Evolutionary conservation across 2,797 vertebrate genomes (phyloP), one percentile per base, ranked within the genome.

Genomic region (Chiloscyllium punctatum): DNA sequence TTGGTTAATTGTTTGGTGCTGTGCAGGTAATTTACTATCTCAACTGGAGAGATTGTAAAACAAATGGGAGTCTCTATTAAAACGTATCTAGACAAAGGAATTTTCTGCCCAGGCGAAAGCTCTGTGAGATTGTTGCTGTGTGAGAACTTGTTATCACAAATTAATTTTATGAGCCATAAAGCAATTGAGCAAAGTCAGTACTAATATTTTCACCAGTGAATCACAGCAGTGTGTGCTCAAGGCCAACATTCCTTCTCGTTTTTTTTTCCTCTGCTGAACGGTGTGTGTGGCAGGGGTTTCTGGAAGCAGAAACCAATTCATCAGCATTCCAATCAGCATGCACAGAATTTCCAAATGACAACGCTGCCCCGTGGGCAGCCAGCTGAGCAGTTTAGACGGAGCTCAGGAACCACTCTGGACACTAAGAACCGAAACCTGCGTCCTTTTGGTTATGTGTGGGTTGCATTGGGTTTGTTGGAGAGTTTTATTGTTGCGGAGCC

Each of bases 31-130:
- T 74, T 77, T n/a, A 74, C 90, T 37, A 92, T 69, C 66, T 68
- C 94, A 95, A 33, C 48, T 74, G 71, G 94, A 95, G 74, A 77
- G 53, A 95, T 53, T 95, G 94, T 30, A 95, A 95, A 95, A 27
- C 71, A 95, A 95, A 48, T 77, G 48, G 71, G 48, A 74, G 48
- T 51, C 94, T 53, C 69, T 53, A 74, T 94, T 94, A 94, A 74
- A 94, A 27, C 53, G 33, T 74, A 74, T 94, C 48, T n/a, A n/a
- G 88, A 33, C 66, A 30, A 95, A 53, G 94, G 71, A 95, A 95
- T 95, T 74, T 77, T 77, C 94, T 74, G 30, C 15, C 71, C 53
- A 13, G n/a, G 42, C 77, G 33, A 53, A 15, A 74, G 71, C 94
- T 77, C 27, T 74, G 51, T 95, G 94, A 95, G 15, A 95, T 74